Evolutionary conservation across 2,797 vertebrate genomes (phyloP).

Genomic region (Halcyon badia): DNA sequence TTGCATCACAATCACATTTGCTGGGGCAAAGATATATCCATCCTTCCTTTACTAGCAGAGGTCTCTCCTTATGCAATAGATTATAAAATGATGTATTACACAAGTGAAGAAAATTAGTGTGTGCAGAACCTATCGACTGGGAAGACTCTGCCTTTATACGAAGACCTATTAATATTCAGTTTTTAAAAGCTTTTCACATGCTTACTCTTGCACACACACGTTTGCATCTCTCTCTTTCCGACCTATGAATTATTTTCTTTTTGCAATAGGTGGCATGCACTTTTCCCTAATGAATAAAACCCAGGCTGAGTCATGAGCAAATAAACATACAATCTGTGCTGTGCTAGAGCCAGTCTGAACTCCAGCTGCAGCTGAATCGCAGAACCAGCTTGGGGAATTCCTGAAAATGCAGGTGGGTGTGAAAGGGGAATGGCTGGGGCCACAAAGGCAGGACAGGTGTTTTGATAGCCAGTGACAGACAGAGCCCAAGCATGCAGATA

Average conservation of each 20-base stretch:
- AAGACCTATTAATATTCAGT: not conserved
- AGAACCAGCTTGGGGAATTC: not conserved
- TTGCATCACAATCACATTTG: not conserved
- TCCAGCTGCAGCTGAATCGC: not conserved
- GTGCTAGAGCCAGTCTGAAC: not conserved
- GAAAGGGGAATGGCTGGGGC: not conserved
- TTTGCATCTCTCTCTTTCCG: not conserved
- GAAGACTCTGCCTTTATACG: not conserved
- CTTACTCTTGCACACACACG: not conserved
- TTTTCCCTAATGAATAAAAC: slow-evolving; percentile 2
- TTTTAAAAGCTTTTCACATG: not conserved
- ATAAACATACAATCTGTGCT: not conserved
- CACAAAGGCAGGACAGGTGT: not conserved
- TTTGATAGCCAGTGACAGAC: not conserved
- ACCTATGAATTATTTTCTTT: not conserved
- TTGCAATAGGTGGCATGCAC: not conserved
- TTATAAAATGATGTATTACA: not conserved
- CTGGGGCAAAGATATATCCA: not conserved
- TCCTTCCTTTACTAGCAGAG: not conserved
- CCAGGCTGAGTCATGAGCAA: not conserved
- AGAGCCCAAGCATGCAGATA: not conserved
- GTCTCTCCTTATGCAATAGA: not conserved
- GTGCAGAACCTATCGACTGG: not conserved
- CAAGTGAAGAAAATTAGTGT: not conserved
- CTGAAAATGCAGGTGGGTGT: not conserved